Evolutionary conservation across 2,113 vertebrate genomes (phyloP).

Genomic region (Crotalus helleri): DNA sequence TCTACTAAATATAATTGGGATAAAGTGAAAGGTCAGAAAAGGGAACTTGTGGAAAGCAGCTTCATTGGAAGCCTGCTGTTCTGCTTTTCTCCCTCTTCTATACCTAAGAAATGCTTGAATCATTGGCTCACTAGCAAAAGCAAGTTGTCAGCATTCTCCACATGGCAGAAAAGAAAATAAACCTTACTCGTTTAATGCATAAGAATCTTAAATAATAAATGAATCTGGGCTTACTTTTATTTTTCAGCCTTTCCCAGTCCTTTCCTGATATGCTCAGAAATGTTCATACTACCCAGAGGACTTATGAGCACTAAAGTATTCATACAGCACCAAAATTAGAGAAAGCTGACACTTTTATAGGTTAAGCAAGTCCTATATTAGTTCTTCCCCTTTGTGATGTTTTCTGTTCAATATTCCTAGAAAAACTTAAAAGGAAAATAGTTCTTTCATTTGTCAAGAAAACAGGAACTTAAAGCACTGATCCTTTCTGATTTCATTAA

Average conservation of each 20-base stretch:
- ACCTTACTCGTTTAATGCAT: neutral
- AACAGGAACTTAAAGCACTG: neutral
- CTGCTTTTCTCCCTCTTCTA: neutral
- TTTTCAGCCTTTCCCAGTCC: neutral
- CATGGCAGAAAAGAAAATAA: neutral
- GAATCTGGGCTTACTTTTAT: neutral
- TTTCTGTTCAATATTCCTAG: neutral
- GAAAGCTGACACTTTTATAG: neutral
- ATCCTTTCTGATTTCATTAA: neutral
- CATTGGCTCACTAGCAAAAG: neutral
- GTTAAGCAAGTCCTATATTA: neutral
- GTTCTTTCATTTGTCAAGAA: neutral
- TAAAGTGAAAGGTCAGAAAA: neutral
- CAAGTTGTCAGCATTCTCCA: neutral
- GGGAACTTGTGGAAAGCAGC: neutral
- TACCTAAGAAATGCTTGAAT: neutral
- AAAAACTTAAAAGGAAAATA: neutral
- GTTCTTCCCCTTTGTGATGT: neutral
- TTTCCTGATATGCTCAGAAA: neutral
- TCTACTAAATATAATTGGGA: neutral
- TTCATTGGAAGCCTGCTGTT: too few species aligned
- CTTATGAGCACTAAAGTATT: neutral
- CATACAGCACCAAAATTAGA: neutral
- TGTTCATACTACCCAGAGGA: neutral
- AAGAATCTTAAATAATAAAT: neutral